Evolutionary conservation across 30 jellyfish, hydroid and myxozoan genomes (phyloP).

Genomic region (Turritopsis rubra): DNA sequence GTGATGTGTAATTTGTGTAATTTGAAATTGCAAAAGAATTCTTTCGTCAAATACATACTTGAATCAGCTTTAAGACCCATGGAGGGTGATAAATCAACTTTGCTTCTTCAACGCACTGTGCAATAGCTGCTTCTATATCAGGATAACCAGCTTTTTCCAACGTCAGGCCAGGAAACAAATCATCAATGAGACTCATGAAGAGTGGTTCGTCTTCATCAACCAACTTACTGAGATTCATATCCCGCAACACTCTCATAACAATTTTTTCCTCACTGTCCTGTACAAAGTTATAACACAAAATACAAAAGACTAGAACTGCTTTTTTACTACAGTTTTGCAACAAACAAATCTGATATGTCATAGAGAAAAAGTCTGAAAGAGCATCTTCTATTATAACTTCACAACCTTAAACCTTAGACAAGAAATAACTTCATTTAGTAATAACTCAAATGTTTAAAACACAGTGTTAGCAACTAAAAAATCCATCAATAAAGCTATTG

Average conservation of each 20-base stretch:
- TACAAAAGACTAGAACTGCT: not conserved
- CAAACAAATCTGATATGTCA: no score
- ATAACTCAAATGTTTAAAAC: no score
- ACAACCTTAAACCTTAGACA: no score
- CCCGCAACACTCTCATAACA: conserved; percentile 85
- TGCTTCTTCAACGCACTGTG: conserved; percentile 67
- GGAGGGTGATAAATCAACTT: conserved; percentile 70
- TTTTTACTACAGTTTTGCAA: no score
- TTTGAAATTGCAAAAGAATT: not conserved
- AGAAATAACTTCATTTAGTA: no score
- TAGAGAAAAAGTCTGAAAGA: no score
- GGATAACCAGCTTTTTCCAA: conserved; percentile 86
- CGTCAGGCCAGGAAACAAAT: conserved; percentile 70
- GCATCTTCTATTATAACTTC: no score
- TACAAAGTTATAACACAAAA: not conserved
- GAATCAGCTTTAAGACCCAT: conserved; percentile 66
- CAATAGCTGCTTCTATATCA: conserved; percentile 64
- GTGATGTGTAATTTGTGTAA: no score
- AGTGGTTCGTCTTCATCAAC: conserved; percentile 90
- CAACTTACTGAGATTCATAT: conserved; percentile 45
- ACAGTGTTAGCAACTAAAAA: no score
- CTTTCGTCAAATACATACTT: no score
- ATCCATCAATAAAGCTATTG: not conserved
- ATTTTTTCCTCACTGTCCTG: conserved; percentile 90
- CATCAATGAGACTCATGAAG: conserved; percentile 76